A percentile compares a stretch with the other conserved stretches of the same genome.
Conservation (phyloP, 2,113 vertebrate genomes). For the Salminus brasiliensis region DNA sequence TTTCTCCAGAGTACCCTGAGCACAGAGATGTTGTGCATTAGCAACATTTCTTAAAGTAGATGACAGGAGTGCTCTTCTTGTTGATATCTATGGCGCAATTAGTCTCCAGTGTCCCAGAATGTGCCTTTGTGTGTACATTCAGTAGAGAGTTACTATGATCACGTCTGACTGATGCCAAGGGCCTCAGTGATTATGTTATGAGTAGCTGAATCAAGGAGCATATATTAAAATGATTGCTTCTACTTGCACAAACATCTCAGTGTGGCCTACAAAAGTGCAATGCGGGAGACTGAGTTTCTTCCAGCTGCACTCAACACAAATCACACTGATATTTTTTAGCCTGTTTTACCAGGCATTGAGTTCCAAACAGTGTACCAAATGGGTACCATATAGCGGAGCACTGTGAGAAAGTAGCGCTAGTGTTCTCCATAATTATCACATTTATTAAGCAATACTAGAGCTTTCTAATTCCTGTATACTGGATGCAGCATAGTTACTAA, state of each 20-base stretch:
- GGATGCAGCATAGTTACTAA: too few species aligned
- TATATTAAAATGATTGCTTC: background rate
- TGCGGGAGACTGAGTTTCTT: background rate
- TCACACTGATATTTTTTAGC: background rate
- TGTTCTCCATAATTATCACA: background rate
- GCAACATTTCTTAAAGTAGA: background rate
- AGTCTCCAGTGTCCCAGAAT: background rate
- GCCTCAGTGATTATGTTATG: background rate
- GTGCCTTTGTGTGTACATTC: background rate
- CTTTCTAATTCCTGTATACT: too few species aligned
- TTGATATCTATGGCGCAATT: background rate
- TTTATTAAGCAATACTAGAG: background rate
- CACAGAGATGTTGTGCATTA: background rate
- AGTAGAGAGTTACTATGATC: background rate
- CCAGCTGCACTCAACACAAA: background rate
- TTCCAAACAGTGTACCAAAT: too few species aligned
- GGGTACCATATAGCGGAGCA: background rate
- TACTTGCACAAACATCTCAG: background rate
- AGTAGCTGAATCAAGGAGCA: background rate
- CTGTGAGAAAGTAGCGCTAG: background rate
- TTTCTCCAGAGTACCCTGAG: background rate
- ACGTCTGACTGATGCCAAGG: background rate
- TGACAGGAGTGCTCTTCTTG: background rate
- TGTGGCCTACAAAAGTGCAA: background rate
- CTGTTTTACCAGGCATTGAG: too few species aligned